These are phyloP conservation scores for Podarcis cretensis DNA, from an alignment of 2,113 vertebrate species.

Conservation along the genomic window DNA sequence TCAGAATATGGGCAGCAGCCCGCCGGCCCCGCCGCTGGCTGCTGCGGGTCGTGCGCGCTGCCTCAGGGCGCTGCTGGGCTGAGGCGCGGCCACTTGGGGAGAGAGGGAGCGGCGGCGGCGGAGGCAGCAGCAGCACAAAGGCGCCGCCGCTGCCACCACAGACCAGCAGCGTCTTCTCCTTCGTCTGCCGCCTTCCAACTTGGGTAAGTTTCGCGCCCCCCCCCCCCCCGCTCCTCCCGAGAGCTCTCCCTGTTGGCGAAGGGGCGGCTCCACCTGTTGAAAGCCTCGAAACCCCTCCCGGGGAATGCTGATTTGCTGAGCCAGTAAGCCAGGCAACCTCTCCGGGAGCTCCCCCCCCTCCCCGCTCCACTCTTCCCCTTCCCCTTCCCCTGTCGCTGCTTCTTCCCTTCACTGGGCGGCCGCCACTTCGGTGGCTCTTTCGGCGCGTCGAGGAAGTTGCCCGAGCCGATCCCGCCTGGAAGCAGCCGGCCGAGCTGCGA, in stretches of 20 bases:
- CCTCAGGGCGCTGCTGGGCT: slow-evolving; percentile 34
- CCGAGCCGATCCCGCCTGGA: background rate
- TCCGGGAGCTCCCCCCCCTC: background rate
- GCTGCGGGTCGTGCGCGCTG: slow-evolving; percentile 14
- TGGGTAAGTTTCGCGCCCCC: slow-evolving; percentile 1
- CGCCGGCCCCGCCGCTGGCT: background rate
- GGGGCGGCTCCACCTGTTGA: slow-evolving; percentile 61
- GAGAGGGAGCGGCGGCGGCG: background rate
- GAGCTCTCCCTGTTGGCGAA: too few species aligned
- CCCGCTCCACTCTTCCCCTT: background rate
- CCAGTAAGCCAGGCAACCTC: background rate
- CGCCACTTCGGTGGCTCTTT: background rate
- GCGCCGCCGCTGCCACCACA: background rate
- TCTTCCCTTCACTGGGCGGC: background rate
- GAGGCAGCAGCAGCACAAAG: background rate
- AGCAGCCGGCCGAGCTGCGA: background rate
- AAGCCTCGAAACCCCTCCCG: slow-evolving; percentile 37
- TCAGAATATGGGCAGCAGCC: slow-evolving; percentile 41
- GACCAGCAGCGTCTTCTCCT: background rate
- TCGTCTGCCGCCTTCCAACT: background rate
- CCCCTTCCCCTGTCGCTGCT: background rate
- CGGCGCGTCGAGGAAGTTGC: background rate
- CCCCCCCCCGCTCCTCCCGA: background rate
- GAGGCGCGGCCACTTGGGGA: slow-evolving; percentile 5
- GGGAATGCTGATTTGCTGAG: background rate